phyloP scores from a whole-genome alignment of 2,888 invertebrate genomes.

The Lymantria dispar region DNA sequence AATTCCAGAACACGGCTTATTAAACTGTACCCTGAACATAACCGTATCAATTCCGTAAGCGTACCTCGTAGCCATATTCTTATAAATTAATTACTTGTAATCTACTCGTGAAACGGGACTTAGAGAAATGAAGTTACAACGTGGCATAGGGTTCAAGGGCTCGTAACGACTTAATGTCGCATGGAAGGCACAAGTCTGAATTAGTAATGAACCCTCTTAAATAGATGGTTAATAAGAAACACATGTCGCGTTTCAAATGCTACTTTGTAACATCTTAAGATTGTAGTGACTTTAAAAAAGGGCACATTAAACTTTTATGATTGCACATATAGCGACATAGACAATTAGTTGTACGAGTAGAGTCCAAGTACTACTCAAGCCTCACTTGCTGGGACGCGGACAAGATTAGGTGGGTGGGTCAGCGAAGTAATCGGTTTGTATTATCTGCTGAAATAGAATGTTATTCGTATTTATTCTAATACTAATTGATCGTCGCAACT shows the following conservation, averaged over 20 bases:
- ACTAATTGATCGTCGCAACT: too few relatives aligned
- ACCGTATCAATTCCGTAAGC: constrained; percentile 61
- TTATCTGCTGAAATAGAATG: too few relatives aligned
- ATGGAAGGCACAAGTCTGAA: constrained; percentile 66
- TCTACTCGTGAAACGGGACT: constrained; percentile 80
- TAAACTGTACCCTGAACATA: constrained; percentile 54
- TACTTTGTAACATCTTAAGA: constrained; percentile 41
- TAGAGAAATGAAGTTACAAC: constrained; percentile 79
- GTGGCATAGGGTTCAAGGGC: constrained; percentile 59
- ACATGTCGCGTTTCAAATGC: constrained; percentile 53
- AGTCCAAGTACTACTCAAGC: too few relatives aligned
- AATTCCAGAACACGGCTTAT: constrained; percentile 30
- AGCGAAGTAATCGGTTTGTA: too few relatives aligned
- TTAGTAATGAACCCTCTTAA: constrained; percentile 73
- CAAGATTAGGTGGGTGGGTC: too few relatives aligned
- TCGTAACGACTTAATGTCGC: constrained; percentile 73
- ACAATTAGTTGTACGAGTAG: too few relatives aligned
- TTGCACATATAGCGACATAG: too few relatives aligned
- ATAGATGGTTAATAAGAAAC: constrained; percentile 69
- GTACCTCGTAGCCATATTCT: constrained; percentile 74
- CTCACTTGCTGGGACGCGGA: too few relatives aligned
- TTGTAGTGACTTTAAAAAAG: constrained; percentile 6
- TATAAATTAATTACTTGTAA: constrained; percentile 83
- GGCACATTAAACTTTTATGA: too few relatives aligned
- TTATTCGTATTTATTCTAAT: too few relatives aligned